Evolutionary conservation across 2,888 invertebrate genomes (phyloP), one percentile per base, ranked within the genome.

Genomic region (Fragum whitleyi): DNA sequence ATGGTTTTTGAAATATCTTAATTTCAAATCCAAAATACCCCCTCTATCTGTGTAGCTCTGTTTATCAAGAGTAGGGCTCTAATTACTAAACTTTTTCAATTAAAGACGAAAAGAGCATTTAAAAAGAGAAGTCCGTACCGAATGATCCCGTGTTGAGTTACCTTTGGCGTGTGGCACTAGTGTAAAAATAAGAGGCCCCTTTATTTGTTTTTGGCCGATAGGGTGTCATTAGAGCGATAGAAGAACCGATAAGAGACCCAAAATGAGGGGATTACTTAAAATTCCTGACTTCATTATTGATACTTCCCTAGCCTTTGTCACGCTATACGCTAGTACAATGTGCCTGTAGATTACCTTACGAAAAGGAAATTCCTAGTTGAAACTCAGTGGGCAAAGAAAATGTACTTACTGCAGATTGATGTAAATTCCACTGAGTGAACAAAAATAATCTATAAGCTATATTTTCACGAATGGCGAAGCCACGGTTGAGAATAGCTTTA

Each of bases 151-250:
- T n/a, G 36, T 83, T 68, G 21, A 0, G 51, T 83, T 74, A 29
- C 83, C 39, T 29, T 42, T 55, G 83, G 80, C 83, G 83, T 80
- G 83, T 83, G 83, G 83, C 83, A 62, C 39, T 23, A n/a, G 68
- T 73, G 61, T 69, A 55, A 53, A 73, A 67, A 42, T 68, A 69
- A 62, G 68, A 68, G 32, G 32, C 32, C 57, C n/a, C 55, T 42
- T 53, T 29, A 47, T 75, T 75, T 75, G 74, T 75, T 65, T 61
- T 77, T 77, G 75, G 70, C 80, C 77, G 79, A 65, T 77, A 59
- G 62, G n/a, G 53, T 55, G 32, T 61, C 72, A 73, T 77, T 80
- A 77, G 61, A 71, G 42, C 42, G 29, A 69, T 74, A 55, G 53
- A 47, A 39, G 61, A 55, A 3, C 23, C 70, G 83, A 83, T 83